Conservation (phyloP, 2,888 invertebrate genomes). For the Lasioglossum morio region DNA sequence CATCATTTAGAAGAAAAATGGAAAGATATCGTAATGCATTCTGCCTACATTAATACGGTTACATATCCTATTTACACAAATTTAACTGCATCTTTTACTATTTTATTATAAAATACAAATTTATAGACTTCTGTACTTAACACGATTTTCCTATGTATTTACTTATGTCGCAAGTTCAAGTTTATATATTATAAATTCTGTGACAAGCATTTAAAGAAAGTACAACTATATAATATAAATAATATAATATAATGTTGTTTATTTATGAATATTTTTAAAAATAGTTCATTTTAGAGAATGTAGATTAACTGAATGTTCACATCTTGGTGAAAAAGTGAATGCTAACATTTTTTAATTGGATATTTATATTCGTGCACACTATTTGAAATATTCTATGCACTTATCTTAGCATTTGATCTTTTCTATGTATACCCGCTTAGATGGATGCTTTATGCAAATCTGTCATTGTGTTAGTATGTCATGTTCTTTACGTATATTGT, state of each 20-base stretch:
- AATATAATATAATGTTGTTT: slow-evolving; percentile 16
- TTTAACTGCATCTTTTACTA: slow-evolving; percentile 22
- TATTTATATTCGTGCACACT: background rate
- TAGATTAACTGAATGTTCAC: background rate
- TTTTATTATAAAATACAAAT: slow-evolving; percentile 21
- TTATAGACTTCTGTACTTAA: slow-evolving; percentile 22
- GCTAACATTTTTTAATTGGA: slow-evolving; percentile 2
- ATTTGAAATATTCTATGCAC: slow-evolving; percentile 11
- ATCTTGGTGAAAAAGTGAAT: background rate
- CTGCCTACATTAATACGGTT: slow-evolving; percentile 27
- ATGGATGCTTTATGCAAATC: slow-evolving; percentile 6
- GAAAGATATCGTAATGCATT: slow-evolving; percentile 26
- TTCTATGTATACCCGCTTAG: slow-evolving; percentile 6
- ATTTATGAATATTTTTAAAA: slow-evolving; percentile 16
- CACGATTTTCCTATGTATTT: slow-evolving; percentile 10
- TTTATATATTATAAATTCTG: slow-evolving; percentile 23
- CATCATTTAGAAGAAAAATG: slow-evolving; percentile 16
- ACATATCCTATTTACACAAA: slow-evolving; percentile 47
- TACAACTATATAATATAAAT: slow-evolving; percentile 25
- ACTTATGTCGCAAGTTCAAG: slow-evolving; percentile 1
- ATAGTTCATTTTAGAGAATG: background rate
- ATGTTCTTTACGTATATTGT: slow-evolving; percentile 17
- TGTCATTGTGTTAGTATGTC: slow-evolving; percentile 20
- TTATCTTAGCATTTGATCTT: background rate
- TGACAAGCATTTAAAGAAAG: slow-evolving; percentile 36